Evolutionary conservation across 1,140 invertebrate species (phyloP).

Genomic region (Sarcophaga bullata): DNA sequence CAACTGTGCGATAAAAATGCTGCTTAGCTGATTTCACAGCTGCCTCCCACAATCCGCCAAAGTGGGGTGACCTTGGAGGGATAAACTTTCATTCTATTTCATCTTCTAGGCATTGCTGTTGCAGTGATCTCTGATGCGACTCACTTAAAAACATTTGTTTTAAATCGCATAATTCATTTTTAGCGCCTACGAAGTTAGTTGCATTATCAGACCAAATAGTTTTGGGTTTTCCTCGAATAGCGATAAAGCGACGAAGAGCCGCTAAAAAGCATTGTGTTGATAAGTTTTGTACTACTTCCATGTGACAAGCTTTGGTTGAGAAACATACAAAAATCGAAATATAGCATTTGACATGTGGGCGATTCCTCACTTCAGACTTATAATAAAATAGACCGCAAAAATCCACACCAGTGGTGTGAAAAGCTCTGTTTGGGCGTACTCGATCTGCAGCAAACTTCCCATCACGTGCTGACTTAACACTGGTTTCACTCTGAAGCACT

Average conservation of each 20-base stretch:
- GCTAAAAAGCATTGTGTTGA: slow-evolving; percentile 57
- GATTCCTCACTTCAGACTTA: background rate
- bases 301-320: slow-evolving; percentile 32
- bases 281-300: slow-evolving; percentile 46
- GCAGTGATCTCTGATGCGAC: slow-evolving; percentile 15
- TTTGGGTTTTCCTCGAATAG: background rate
- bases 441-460: slow-evolving; percentile 21
- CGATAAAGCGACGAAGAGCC: slow-evolving; percentile 55
- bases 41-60: slow-evolving; percentile 35
- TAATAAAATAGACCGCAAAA: slow-evolving; percentile 23
- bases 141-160: background rate
- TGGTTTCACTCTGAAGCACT: background rate
- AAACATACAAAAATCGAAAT: slow-evolving; percentile 45
- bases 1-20: slow-evolving; percentile 23
- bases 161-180: slow-evolving; percentile 46
- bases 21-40: slow-evolving; percentile 38
- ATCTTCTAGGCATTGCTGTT: slow-evolving; percentile 27
- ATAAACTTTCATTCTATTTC: slow-evolving; percentile 39
- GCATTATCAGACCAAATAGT: slow-evolving; percentile 60
- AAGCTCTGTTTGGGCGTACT: background rate
- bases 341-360: background rate
- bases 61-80: slow-evolving; percentile 13
- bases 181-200: slow-evolving; percentile 60
- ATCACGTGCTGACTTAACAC: background rate
- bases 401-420: background rate